Evolutionary conservation across 2,888 invertebrate genomes (phyloP).

Genomic region (Eristalinus aeneus): DNA sequence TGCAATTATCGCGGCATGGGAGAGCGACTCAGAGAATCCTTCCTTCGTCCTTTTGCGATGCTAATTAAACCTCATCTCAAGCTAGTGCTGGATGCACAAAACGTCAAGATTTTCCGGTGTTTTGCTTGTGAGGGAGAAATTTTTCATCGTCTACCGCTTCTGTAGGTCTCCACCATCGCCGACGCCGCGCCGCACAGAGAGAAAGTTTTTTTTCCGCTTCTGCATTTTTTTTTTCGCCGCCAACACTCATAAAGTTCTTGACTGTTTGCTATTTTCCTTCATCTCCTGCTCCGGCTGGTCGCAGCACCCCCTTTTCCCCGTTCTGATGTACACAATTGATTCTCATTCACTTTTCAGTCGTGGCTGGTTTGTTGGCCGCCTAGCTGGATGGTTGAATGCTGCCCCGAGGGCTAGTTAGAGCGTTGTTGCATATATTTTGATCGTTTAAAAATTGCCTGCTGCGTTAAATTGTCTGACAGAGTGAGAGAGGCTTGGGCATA

Average conservation of each 20-base stretch:
- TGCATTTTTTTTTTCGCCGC: background rate
- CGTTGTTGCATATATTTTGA: slow-evolving; percentile 52
- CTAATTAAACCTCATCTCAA: slow-evolving; percentile 62
- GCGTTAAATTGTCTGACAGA: slow-evolving; percentile 36
- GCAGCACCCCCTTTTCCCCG: background rate
- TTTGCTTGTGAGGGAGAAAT: slow-evolving; percentile 57
- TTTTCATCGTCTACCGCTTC: slow-evolving; percentile 69
- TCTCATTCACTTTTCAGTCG: slow-evolving; percentile 4
- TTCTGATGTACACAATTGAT: slow-evolving; percentile 46
- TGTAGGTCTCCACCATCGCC: slow-evolving; percentile 47
- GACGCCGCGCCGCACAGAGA: background rate
- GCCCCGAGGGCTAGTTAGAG: slow-evolving; percentile 40
- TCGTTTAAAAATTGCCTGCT: slow-evolving; percentile 68
- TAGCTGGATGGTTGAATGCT: slow-evolving; percentile 21
- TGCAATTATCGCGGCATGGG: slow-evolving; percentile 64
- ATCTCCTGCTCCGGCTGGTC: background rate
- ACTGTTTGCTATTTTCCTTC: slow-evolving; percentile 46
- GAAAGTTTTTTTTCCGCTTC: slow-evolving; percentile 43
- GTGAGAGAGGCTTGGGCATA: slow-evolving; percentile 23
- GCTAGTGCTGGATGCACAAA: slow-evolving; percentile 49
- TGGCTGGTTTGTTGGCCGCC: background rate
- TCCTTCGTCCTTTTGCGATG: slow-evolving; percentile 28
- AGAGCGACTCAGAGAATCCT: background rate
- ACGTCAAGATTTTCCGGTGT: slow-evolving; percentile 63
- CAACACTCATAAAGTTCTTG: slow-evolving; percentile 41